Evolutionary conservation across 2,888 invertebrate species (phyloP).

Genomic region (Prosapia bicincta): DNA sequence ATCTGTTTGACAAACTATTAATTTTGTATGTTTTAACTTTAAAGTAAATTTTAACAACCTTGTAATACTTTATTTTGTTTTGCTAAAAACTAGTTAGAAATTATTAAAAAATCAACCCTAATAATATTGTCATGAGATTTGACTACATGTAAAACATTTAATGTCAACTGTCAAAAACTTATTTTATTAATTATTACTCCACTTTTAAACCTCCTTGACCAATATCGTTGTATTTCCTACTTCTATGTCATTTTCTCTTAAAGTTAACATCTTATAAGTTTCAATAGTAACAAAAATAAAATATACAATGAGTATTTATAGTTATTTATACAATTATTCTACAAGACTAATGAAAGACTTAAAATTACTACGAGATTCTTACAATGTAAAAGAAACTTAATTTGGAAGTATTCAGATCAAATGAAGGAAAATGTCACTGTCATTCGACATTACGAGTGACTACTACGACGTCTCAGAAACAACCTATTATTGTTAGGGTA

Average conservation of each 20-base stretch:
- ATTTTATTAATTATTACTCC: no score
- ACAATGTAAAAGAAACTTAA: neutral
- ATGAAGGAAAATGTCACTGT: neutral
- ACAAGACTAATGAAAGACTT: neutral
- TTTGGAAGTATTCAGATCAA: neutral
- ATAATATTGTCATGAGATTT: no score
- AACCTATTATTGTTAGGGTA: constrained; percentile 56
- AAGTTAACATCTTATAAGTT: neutral
- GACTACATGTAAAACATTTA: no score
- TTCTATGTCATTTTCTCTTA: neutral
- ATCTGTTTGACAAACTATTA: no score
- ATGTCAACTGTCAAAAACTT: no score
- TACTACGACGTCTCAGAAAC: constrained; percentile 57
- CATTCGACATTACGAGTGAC: constrained; percentile 44
- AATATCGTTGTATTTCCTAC: neutral
- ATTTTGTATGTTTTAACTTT: no score
- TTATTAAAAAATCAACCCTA: no score
- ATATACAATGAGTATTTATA: neutral
- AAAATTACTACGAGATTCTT: neutral
- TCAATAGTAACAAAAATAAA: neutral
- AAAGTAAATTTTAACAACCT: no score
- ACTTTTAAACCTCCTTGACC: neutral
- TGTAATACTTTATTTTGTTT: no score
- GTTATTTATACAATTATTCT: neutral
- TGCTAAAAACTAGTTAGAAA: no score